Evolutionary conservation across 2,113 vertebrate genomes (phyloP), one percentile per base, ranked within the genome.

Genomic region (Puntigrus tetrazona): DNA sequence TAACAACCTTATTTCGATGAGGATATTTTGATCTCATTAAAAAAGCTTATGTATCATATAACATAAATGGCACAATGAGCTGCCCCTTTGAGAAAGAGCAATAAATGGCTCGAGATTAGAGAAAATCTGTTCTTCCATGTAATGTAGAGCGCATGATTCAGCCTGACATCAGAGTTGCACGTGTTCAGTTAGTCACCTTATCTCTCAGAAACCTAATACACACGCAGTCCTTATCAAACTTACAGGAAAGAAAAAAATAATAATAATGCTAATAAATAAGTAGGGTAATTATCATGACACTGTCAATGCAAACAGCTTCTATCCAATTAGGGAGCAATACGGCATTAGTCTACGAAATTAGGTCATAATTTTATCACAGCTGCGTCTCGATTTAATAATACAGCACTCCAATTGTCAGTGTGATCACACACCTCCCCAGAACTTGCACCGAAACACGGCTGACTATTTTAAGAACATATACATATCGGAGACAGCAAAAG

Each of bases 291-390:
- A 78, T 78, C 52, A 86, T 81, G 36, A 87, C 84, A 84, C 73
- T 25, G 73, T 84, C 78, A 82, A 82, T 59, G 81, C 41, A 80
- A 81, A 81, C 47, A 85, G 84, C 72, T 82, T 81, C 76, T 72
- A 87, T 86, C 88, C 86, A 74, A 78, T 86, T 87, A 86, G 52
- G 61, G 78, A 22, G 38, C 45, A 65, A 82, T 84, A 86, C 72
- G 81, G 63, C 61, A 67, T 57, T 67, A 63, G 63, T 16, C 52
- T 81, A 75, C 36, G 20, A 82, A 86, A 84, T 78, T 67, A 84
- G 72, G 50, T 55, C n/a, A 52, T 43, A 59, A 67, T 85, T 76
- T 81, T 55, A 16, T 67, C 41, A 59, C 81, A 84, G 81, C 86
- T 78, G 57, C 38, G 38, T 83, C 82, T 38, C 29, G 52, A 76